Evolutionary conservation across 2,113 vertebrate species (phyloP), one percentile per base, ranked within the genome.

Genomic region (Gobius niger): DNA sequence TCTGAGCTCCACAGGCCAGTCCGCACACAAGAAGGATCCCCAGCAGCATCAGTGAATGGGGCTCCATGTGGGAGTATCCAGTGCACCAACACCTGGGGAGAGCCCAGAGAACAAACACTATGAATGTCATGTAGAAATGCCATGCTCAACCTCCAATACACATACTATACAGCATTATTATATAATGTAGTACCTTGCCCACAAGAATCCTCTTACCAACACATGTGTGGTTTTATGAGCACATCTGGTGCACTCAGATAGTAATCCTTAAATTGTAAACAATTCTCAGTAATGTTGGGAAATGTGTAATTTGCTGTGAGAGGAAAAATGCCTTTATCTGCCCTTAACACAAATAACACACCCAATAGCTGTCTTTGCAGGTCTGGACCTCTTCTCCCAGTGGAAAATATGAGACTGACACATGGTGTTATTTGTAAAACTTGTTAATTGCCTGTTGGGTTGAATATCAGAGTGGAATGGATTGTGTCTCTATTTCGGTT

Each of bases 1-100:
- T 75, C 13, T 68, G 82, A 19, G 82, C 76, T 46, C 89, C 91
- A 64, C 80, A 60, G 40, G 81, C 64, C 16, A 91, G 70, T 78
- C 90, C 88, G 81, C 82, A 87, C 66, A 86, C 84, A 88, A 88
- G 73, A 73, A 97, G 79, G 69, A 95, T 87, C 72, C 95, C 88
- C 84, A 93, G 90, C 34, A 94, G 82, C 69, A 93, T 72, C 51
- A 86, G 75, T 77, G 80, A 79, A 67, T 82, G 81, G 77, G 81
- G 61, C 82, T 90, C 90, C 93, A 94, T 93, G 80, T 82, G 82
- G 76, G 49, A 68, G 62, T 60, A 53, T 82, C 70, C 77, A 77
- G 72, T 65, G 73, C 78, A 83, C 69, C 65, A 76, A 83, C 75
- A 8, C 82, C 89, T 90, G 61, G 64, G 52, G 57, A 77, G 62